Percentiles rank a stretch among this genome's conserved stretches.
Conservation (phyloP, 1,140 invertebrate species). For the Trachymyrmex septentrionalis region DNA sequence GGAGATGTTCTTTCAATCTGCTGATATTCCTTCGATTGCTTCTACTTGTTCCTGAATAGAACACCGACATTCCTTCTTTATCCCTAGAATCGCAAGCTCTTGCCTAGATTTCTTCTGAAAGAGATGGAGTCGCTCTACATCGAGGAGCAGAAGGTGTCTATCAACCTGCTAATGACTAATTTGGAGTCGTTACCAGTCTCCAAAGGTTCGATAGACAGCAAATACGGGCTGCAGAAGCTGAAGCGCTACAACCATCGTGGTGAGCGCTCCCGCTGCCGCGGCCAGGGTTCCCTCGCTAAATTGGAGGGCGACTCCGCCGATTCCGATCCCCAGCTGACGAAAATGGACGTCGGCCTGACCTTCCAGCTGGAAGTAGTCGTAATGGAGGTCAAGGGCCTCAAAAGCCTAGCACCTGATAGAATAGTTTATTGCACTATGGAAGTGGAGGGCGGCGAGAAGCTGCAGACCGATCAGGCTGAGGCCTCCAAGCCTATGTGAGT, state of each 20-base stretch:
- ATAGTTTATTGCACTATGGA: conserved; percentile 99
- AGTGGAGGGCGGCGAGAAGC: conserved; percentile 98
- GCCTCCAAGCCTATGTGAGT: conserved; percentile 98
- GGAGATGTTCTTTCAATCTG: conserved; percentile 16
- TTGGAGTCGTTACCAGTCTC: conserved; percentile 99
- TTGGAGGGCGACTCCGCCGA: conserved; percentile 96
- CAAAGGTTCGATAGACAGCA: conserved; percentile 98
- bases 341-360: conserved; percentile 98
- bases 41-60: conserved; percentile 47
- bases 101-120: conserved; percentile 99
- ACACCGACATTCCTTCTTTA: conserved; percentile 55
- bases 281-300: conserved; percentile 96
- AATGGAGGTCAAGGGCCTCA: conserved; percentile 99
- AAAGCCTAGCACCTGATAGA: conserved; percentile 97
- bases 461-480: conserved; percentile 99
- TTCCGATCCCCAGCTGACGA: conserved; percentile 95
- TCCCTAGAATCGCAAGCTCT: conserved; percentile 96
- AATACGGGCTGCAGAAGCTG: conserved; percentile 98
- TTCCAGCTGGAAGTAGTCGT: conserved; percentile 98
- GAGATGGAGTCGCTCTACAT: conserved; percentile 99
- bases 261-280: conserved; percentile 86
- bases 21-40: conserved; percentile 22
- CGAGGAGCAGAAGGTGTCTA: conserved; percentile 98
- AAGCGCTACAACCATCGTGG: conserved; percentile 96
- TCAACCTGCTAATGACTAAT: conserved; percentile 99